Base-by-base conservation (phyloP, 2,113 vertebrate genomes). In the Amazona guildingii region DNA sequence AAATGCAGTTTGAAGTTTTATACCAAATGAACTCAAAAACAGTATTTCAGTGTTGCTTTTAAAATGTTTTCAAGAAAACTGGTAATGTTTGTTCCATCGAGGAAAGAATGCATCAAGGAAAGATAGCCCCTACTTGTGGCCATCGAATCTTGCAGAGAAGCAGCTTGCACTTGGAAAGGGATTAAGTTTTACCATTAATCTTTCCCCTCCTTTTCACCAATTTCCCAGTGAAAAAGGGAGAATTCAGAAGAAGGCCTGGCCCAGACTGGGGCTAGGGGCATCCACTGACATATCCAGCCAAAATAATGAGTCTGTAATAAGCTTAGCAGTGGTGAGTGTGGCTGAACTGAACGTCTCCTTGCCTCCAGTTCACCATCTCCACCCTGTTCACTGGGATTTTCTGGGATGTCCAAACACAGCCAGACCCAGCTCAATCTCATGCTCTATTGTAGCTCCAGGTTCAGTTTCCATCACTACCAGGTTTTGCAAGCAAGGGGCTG, bases 91-190 rank as follows among this genome's bases (percentile, higher is more conserved):
- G 4, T 79, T 64, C 19, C 72, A 37, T 27, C 21, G 24, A 48
- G 48, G 19, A 90, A 86, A 63, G 35, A 52, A 90, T 52, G 43
- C 3, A 63, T 59, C 55, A 23, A 59, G 33, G 33, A 59, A 59
- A 61, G 23, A 62, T 14, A 6, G 77, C 1, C 2, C 35, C 16
- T 1, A 39, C 5, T 70, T 2, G 0, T 7, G 41, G 19, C 49
- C 21, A 67, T n/a, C 25, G 35, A 18, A 33, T 44, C 63, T 90
- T 93, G 17, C n/a, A 28, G 17, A 64, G 43, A 11, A 85, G 9
- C 27, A 72, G 24, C 4, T 48, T 66, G 24, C 44, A 18, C 14
- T 25, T 95, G 23, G 28, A 73, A 84, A 46, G 4, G 17, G 17
- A 77, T 55, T 33, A 3, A 4, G 61, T 39, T 82, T 81, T 39